A percentile compares a stretch with the other conserved stretches of the same genome.
Evolutionary conservation across 35 echinoderm and acorn worm species (phyloP).

Genomic region (Chiridota heheva): DNA sequence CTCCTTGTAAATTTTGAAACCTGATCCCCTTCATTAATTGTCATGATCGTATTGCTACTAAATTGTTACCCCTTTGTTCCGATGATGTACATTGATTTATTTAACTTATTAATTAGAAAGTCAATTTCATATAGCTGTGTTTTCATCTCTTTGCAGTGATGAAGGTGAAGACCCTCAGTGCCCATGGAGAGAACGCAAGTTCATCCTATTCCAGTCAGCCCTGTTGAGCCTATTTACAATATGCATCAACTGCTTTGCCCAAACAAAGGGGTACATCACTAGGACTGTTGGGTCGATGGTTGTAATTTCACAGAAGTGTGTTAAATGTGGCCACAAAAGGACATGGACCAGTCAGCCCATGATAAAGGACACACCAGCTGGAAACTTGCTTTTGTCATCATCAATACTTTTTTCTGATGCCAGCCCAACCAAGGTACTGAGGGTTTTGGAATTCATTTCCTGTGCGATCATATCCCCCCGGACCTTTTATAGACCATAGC

Average conservation of each 20-base stretch:
- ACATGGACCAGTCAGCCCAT: slow-evolving; percentile 4
- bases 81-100: too few relatives aligned
- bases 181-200: slow-evolving; percentile 45
- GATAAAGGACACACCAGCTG: slow-evolving; percentile 2
- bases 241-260: slow-evolving; percentile 22
- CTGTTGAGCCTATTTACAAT: slow-evolving; percentile 34
- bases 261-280: not conserved
- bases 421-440: not conserved
- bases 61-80: too few relatives aligned
- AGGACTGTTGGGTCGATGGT: slow-evolving; percentile 20
- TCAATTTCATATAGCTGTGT: too few relatives aligned
- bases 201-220: slow-evolving; percentile 34
- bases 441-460: not conserved
- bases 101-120: too few relatives aligned
- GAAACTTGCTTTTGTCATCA: not conserved
- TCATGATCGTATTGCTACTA: too few relatives aligned
- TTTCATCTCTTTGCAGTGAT: too few relatives aligned
- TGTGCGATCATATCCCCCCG: not conserved
- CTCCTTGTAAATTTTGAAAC: too few relatives aligned
- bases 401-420: not conserved
- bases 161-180: too few relatives aligned
- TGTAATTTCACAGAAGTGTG: slow-evolving; percentile 2
- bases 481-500: slow-evolving; percentile 11
- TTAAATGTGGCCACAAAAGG: not conserved
- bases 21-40: too few relatives aligned